A percentile compares a stretch with the other conserved stretches of the same genome.
Conservation (phyloP, 2,113 vertebrate species). For the Chionodraco myersi region DNA sequence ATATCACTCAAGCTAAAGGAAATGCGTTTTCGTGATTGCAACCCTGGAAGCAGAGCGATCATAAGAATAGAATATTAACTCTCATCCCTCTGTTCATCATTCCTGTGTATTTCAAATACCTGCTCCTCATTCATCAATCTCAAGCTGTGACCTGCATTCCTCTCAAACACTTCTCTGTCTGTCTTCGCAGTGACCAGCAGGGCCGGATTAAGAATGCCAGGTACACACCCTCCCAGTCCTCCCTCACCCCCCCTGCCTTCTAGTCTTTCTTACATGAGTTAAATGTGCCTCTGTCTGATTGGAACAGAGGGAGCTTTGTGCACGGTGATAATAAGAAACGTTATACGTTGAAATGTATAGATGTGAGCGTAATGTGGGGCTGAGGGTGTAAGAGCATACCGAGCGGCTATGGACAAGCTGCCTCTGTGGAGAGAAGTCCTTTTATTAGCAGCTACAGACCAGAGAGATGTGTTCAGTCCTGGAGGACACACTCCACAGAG, state of each 20-base stretch:
- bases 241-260: not conserved
- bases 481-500: not conserved
- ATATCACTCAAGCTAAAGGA: no score
- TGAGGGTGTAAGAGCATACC: slow-evolving; percentile 27
- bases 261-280: slow-evolving; percentile 25
- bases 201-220: slow-evolving; percentile 98
- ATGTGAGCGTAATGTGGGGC: slow-evolving; percentile 11
- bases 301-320: slow-evolving; percentile 43
- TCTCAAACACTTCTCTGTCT: slow-evolving; percentile 30
- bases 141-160: no score
- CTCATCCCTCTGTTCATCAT: no score
- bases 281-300: slow-evolving; percentile 40
- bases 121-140: no score
- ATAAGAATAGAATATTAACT: no score
- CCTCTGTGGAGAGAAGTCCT: not conserved
- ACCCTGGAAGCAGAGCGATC: no score
- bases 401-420: slow-evolving; percentile 14
- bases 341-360: slow-evolving; percentile 39
- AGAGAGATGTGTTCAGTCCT: not conserved
- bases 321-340: slow-evolving; percentile 27
- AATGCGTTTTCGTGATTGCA: no score
- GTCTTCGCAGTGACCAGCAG: slow-evolving; percentile 89
- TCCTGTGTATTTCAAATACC: no score
- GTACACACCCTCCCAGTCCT: slow-evolving; percentile 76
- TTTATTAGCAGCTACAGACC: not conserved